Percentiles rank a stretch among this genome's conserved stretches.
Evolutionary conservation across 2,797 vertebrate species (phyloP).

Genomic region (Craterocephalus amniculus): DNA sequence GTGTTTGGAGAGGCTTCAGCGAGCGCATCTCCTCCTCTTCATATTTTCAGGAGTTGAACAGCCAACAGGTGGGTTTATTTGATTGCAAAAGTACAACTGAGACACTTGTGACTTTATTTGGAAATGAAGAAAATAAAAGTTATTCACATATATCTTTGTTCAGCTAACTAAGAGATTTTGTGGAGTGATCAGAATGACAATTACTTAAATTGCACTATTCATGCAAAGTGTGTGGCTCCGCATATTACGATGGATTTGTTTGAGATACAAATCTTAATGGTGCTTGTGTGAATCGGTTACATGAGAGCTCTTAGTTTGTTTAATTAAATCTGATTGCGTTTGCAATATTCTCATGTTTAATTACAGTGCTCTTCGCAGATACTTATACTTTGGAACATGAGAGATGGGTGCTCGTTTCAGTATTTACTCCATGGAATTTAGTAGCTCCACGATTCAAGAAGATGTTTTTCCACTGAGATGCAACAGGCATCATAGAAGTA

Average conservation of each 20-base stretch:
- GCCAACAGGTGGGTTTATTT: conserved; percentile 60
- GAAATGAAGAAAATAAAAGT: conserved; percentile 26
- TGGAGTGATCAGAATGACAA: not conserved
- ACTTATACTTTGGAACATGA: not conserved
- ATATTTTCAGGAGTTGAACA: conserved; percentile 26
- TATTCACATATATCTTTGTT: conserved; percentile 13
- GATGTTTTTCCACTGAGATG: not conserved
- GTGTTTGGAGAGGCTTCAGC: conserved; percentile 44
- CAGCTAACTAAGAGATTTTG: not conserved
- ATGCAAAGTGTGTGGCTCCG: not conserved
- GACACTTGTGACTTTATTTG: not conserved
- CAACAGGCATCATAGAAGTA: not conserved
- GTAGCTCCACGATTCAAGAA: not conserved
- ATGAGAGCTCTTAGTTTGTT: not conserved
- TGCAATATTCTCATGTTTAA: conserved; percentile 2
- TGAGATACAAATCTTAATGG: not conserved
- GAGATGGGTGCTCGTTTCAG: not conserved
- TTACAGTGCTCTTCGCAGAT: conserved; percentile 8
- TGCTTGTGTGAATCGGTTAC: not conserved
- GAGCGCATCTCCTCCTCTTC: not conserved
- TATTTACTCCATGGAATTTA: not conserved
- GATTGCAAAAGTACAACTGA: not conserved
- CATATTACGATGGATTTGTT: not conserved
- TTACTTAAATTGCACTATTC: not conserved
- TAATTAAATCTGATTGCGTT: not conserved